Conservation (phyloP, 2,113 vertebrate genomes). For the Martes martes region DNA sequence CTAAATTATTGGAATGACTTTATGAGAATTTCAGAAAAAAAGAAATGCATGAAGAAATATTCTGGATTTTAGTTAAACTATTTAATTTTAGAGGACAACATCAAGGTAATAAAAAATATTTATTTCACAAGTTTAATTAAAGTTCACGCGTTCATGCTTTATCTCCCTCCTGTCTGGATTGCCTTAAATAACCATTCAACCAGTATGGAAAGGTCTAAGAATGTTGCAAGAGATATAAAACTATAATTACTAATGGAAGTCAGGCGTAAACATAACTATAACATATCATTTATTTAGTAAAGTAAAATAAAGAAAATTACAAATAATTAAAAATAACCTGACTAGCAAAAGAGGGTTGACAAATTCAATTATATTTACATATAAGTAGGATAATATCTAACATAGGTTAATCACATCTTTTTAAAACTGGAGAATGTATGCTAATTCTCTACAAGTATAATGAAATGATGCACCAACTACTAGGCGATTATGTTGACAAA, state of each 20-base stretch:
- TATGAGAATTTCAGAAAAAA: background rate
- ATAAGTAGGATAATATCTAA: background rate
- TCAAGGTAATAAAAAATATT: background rate
- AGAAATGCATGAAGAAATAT: background rate
- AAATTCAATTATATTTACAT: background rate
- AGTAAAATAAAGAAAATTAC: background rate
- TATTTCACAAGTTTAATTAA: background rate
- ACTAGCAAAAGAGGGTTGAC: background rate
- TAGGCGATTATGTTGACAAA: background rate
- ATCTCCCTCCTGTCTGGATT: background rate
- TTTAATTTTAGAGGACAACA: background rate
- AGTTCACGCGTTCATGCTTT: background rate
- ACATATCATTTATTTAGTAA: background rate
- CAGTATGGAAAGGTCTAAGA: background rate
- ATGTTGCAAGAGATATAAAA: background rate
- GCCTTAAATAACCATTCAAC: background rate
- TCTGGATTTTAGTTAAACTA: background rate
- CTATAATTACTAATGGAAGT: background rate
- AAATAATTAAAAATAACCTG: background rate
- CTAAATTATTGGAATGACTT: background rate
- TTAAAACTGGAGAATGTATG: background rate
- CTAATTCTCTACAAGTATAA: background rate
- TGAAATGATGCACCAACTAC: background rate
- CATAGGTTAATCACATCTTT: background rate
- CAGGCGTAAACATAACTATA: background rate